Evolutionary conservation across 2,888 invertebrate species (phyloP).

Genomic region (Falcaria lacertinaria): DNA sequence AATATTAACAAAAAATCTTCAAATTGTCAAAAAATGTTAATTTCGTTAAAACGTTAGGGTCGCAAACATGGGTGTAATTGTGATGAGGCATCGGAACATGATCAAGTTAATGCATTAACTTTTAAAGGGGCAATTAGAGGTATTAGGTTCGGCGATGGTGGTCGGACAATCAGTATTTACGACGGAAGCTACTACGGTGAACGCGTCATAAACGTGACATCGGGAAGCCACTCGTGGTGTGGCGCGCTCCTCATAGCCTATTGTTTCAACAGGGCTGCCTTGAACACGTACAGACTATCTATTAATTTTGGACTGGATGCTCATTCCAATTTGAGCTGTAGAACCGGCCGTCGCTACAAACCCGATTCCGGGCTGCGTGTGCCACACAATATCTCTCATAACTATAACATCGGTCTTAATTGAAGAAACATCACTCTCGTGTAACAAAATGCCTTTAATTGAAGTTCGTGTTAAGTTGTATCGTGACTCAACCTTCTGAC

Average conservation of each 20-base stretch:
- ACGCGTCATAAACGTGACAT: constrained; percentile 61
- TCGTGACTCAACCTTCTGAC: constrained; percentile 61
- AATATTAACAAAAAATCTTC: constrained; percentile 2
- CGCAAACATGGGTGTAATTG: constrained; percentile 49
- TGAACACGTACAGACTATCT: constrained; percentile 61
- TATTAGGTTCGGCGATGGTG: constrained; percentile 57
- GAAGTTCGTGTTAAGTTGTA: constrained; percentile 51
- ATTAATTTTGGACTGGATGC: constrained; percentile 52
- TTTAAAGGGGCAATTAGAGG: constrained; percentile 71
- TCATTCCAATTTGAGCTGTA: constrained; percentile 55
- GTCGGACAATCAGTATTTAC: constrained; percentile 69
- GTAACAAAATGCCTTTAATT: constrained; percentile 61
- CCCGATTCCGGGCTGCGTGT: constrained; percentile 10
- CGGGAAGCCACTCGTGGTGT: constrained; percentile 47
- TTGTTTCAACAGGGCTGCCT: constrained; percentile 63
- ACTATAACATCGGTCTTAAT: constrained; percentile 29
- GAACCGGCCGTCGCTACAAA: constrained; percentile 32
- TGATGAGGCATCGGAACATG: constrained; percentile 50
- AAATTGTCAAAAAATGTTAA: constrained; percentile 29
- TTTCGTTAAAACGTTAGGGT: constrained; percentile 44
- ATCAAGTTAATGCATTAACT: constrained; percentile 70
- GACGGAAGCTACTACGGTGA: constrained; percentile 44
- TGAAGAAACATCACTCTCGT: constrained; percentile 28
- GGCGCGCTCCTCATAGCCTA: constrained; percentile 58
- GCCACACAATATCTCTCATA: constrained; percentile 5